A percentile compares a stretch with the other conserved stretches of the same genome.
Evolutionary conservation across 2,797 vertebrate species (phyloP).

Genomic region (Coendou prehensilis): DNA sequence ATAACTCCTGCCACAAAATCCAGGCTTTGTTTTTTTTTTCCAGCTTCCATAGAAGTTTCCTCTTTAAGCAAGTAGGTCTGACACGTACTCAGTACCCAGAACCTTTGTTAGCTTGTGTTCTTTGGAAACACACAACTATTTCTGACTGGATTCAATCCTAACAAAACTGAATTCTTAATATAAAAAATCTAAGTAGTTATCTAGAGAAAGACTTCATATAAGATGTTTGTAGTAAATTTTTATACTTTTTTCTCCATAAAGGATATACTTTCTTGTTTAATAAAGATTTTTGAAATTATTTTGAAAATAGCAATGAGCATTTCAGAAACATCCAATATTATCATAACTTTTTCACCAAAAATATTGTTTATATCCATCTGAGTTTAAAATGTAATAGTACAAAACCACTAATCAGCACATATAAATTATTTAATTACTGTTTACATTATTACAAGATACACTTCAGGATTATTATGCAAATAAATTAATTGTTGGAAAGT

Average conservation of each 20-base stretch:
- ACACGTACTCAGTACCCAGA: not conserved
- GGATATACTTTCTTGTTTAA: constrained; percentile 5
- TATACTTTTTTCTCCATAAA: not conserved
- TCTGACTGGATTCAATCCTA: constrained; percentile 70
- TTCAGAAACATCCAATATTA: constrained; percentile 21
- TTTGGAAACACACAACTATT: constrained; percentile 69
- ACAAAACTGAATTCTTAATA: constrained; percentile 64
- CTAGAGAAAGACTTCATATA: not conserved
- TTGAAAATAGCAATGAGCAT: constrained; percentile 45
- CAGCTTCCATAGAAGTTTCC: constrained; percentile 41
- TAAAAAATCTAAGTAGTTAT: constrained; percentile 35
- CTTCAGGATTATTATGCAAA: not conserved
- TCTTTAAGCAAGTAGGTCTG: constrained; percentile 45
- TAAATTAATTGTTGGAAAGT: constrained; percentile 16
- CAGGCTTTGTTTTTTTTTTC: not conserved
- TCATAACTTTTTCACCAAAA: not conserved
- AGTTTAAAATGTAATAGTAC: constrained; percentile 18
- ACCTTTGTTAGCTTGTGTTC: constrained; percentile 35
- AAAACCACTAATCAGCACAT: not conserved
- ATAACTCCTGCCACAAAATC: not conserved
- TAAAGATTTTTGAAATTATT: constrained; percentile 28
- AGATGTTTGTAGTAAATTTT: not conserved
- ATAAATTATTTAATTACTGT: not conserved
- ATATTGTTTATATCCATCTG: not conserved
- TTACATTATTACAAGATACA: not conserved